Conservation (phyloP, 2,888 invertebrate species). For the Dermolepida albohirtum region DNA sequence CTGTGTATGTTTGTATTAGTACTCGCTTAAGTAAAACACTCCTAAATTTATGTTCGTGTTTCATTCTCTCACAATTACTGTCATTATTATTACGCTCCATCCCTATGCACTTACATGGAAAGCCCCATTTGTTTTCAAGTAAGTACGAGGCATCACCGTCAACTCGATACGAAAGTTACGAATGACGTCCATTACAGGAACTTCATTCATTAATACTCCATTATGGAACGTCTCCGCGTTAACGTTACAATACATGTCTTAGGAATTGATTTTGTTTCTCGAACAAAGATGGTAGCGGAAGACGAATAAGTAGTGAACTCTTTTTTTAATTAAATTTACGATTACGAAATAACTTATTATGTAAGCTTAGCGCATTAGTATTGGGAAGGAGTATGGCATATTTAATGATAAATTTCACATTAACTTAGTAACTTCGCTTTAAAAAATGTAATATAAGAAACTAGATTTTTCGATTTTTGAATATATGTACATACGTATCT, state of each 20-base stretch:
- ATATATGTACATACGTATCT: no score
- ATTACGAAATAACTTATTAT: no score
- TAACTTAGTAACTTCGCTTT: no score
- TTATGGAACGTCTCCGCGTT: constrained; percentile 18
- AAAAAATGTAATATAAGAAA: no score
- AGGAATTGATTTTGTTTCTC: constrained; percentile 26
- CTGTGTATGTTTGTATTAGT: background rate
- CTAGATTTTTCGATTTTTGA: no score
- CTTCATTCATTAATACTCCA: constrained; percentile 38
- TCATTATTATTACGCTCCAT: constrained; percentile 25
- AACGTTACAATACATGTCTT: constrained; percentile 6
- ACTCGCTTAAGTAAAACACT: constrained; percentile 2
- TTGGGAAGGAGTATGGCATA: no score
- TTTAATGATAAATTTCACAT: no score
- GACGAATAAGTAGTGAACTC: background rate
- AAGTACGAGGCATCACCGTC: constrained; percentile 1
- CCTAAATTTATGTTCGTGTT: constrained; percentile 18
- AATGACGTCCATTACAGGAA: constrained; percentile 23
- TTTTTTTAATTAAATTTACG: background rate
- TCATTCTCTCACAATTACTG: constrained; percentile 22
- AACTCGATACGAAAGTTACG: constrained; percentile 20
- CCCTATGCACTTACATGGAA: constrained; percentile 24
- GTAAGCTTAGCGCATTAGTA: no score
- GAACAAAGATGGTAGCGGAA: background rate
- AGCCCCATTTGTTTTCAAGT: constrained; percentile 13